Conservation (phyloP, 2,113 vertebrate species). For the Planiliza haematocheilus region DNA sequence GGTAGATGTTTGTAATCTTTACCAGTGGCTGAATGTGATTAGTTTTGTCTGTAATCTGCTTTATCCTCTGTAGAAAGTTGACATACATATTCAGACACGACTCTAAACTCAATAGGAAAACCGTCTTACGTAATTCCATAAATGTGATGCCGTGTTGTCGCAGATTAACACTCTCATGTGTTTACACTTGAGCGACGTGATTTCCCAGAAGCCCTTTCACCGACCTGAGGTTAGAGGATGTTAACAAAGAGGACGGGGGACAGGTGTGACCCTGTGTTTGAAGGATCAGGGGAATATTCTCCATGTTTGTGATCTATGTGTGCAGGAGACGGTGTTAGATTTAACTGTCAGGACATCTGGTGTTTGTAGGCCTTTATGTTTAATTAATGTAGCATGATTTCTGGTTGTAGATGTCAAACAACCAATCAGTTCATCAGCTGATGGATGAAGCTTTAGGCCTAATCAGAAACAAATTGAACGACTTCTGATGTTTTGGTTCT, state of each 20-base stretch:
- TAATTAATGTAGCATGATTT: too few species aligned
- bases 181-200: conserved; percentile 14
- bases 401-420: too few species aligned
- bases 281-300: conserved; percentile 3
- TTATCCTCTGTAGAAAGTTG: conserved; percentile 57
- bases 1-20: conserved; percentile 54
- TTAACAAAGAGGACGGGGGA: conserved; percentile 5
- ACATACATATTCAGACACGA: conserved; percentile 27
- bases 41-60: conserved; percentile 66
- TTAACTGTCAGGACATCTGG: neutral
- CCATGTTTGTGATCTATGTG: neutral
- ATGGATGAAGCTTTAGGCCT: neutral
- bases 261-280: conserved; percentile 20
- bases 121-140: neutral
- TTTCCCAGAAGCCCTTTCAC: conserved; percentile 4
- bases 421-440: neutral
- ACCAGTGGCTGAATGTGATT: conserved; percentile 47
- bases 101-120: conserved; percentile 1
- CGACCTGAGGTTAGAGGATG: neutral
- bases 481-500: too few species aligned
- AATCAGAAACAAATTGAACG: too few species aligned
- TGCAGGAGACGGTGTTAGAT: neutral
- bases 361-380: too few species aligned
- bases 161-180: neutral
- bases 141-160: neutral